A percentile compares a stretch with the other conserved stretches of the same genome.
Evolutionary conservation across 2,888 invertebrate genomes (phyloP).

Genomic region (Drosophila fulvimacula): DNA sequence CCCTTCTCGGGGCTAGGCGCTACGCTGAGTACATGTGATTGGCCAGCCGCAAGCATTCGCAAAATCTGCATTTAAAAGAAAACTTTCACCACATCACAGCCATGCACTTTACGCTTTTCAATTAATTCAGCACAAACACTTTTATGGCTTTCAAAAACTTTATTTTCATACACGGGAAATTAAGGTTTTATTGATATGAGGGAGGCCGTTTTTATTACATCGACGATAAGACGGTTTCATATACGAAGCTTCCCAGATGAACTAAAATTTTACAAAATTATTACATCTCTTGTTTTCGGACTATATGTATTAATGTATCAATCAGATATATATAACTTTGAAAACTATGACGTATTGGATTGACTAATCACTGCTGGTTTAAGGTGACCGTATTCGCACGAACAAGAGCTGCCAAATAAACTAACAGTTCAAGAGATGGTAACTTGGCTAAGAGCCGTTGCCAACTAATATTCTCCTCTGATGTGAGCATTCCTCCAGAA

Average conservation of each 20-base stretch:
- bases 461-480: not conserved
- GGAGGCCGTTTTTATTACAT: constrained; percentile 3
- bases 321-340: no score
- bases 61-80: not conserved
- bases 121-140: not conserved
- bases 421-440: not conserved
- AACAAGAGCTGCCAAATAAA: not conserved
- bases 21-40: no score
- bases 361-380: not conserved
- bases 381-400: not conserved
- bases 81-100: constrained; percentile 5
- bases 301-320: not conserved
- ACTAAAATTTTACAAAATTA: not conserved
- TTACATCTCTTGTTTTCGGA: not conserved
- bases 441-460: not conserved
- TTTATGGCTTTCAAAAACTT: not conserved
- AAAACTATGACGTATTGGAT: no score
- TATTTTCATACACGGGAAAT: not conserved
- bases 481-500: no score
- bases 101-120: not conserved
- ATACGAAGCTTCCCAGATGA: constrained; percentile 6
- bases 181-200: not conserved
- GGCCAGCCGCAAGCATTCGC: not conserved
- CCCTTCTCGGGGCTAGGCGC: no score
- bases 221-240: not conserved